Evolutionary conservation across 2,113 vertebrate genomes (phyloP).

Genomic region (Actinemys pallida): DNA sequence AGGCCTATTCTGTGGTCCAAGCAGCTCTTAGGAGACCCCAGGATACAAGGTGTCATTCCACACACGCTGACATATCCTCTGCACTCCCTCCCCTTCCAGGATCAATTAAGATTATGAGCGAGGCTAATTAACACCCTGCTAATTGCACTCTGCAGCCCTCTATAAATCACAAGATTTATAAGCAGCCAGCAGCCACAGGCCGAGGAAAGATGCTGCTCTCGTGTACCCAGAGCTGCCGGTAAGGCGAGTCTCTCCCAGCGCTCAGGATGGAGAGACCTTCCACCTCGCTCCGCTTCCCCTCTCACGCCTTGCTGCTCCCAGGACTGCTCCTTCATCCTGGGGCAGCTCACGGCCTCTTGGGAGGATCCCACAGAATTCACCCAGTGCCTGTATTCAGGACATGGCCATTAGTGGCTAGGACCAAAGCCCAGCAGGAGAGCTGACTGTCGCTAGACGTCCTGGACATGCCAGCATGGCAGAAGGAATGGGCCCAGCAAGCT

Average conservation of each 20-base stretch:
- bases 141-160: constrained; percentile 35
- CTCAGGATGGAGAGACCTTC: too few species aligned
- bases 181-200: background rate
- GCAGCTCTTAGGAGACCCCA: rapidly evolving
- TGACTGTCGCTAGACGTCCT: background rate
- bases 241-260: rapidly evolving
- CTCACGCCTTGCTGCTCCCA: background rate
- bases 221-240: background rate
- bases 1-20: background rate
- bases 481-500: background rate
- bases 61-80: rapidly evolving
- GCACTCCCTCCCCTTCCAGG: background rate
- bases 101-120: constrained; percentile 30
- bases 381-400: background rate
- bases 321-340: background rate
- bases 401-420: background rate
- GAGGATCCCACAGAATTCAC: background rate
- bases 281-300: background rate
- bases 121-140: constrained; percentile 47
- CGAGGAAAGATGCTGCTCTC: background rate
- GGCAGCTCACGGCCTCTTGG: background rate
- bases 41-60: rapidly evolving
- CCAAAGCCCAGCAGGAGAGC: background rate
- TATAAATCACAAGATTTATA: background rate
- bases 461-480: background rate